A percentile compares a stretch with the other conserved stretches of the same genome.
Conservation (phyloP, 2,888 invertebrate species). For the Parasteatoda lunata region DNA sequence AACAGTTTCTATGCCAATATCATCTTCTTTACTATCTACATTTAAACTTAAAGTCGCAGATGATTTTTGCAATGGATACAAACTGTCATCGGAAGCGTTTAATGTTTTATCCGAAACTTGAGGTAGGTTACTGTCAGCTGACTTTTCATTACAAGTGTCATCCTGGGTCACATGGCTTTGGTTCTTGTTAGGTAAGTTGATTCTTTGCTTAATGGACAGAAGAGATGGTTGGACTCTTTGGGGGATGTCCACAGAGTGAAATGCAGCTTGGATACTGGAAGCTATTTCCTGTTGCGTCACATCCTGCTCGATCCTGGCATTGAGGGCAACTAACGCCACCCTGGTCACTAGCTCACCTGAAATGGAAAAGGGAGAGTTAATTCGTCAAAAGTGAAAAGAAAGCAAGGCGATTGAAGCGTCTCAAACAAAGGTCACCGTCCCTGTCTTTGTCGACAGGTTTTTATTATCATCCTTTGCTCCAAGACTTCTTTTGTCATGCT, state of each 20-base stretch:
- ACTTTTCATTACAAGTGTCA: neutral
- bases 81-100: neutral
- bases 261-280: conserved; percentile 65
- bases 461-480: conserved; percentile 8
- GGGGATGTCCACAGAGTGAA: conserved; percentile 44
- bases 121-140: neutral
- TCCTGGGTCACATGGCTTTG: neutral
- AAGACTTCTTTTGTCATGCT: conserved; percentile 50
- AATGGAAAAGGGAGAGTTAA: conserved; percentile 27
- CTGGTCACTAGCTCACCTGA: conserved; percentile 47
- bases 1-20: conserved; percentile 6
- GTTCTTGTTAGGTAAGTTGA: too few species aligned
- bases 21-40: conserved; percentile 11
- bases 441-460: conserved; percentile 18
- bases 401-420: conserved; percentile 28
- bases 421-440: conserved; percentile 48
- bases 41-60: neutral
- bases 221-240: conserved; percentile 37
- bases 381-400: neutral
- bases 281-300: conserved; percentile 65
- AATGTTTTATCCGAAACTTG: neutral
- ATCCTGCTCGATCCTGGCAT: conserved; percentile 61
- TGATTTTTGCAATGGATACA: conserved; percentile 21
- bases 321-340: conserved; percentile 56
- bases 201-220: conserved; percentile 51